Evolutionary conservation across 2,797 vertebrate genomes (phyloP).

Genomic region (Amblyraja radiata): DNA sequence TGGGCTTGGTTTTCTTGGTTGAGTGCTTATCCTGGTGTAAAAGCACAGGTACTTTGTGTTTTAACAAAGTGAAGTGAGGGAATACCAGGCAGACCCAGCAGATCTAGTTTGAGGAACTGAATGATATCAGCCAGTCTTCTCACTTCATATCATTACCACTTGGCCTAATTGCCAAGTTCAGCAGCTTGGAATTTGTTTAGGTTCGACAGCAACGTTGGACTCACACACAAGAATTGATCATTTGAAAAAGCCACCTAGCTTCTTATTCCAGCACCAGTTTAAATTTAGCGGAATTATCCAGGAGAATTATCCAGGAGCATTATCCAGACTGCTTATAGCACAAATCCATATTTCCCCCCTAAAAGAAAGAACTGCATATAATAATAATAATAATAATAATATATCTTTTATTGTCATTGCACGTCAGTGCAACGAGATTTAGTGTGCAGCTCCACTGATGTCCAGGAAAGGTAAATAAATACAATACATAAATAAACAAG

Average conservation of each 20-base stretch:
- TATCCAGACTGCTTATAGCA: neutral
- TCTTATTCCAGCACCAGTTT: neutral
- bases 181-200: neutral
- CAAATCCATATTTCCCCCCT: neutral
- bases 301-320: neutral
- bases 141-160: neutral
- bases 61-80: neutral
- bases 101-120: neutral
- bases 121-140: neutral
- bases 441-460: no score
- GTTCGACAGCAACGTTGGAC: neutral
- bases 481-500: no score
- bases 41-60: no score
- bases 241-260: neutral
- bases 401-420: no score
- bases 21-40: no score
- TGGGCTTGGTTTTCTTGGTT: no score
- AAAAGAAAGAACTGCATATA: neutral
- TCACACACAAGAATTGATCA: neutral
- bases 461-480: no score
- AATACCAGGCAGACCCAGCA: neutral
- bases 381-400: no score
- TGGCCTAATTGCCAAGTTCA: neutral
- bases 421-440: no score
- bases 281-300: neutral